phyloP scores from a whole-genome alignment of 2,888 invertebrate genomes.

The Agonopterix arenella region DNA sequence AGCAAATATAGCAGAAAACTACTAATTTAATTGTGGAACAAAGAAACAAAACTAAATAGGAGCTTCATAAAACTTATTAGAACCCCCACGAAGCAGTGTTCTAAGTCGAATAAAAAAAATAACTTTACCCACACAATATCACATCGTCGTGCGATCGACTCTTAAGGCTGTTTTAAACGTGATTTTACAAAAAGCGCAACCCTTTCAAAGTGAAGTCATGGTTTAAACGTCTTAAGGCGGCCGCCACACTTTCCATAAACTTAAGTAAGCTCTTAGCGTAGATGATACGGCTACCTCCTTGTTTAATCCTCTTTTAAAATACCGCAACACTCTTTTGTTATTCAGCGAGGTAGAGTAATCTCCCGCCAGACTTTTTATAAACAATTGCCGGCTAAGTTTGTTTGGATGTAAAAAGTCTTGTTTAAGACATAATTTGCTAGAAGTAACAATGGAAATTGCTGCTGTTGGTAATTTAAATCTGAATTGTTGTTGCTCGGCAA shows the following conservation, averaged over 20 bases:
- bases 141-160: slow-evolving; percentile 53
- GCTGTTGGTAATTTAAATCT: slow-evolving; percentile 18
- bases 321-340: slow-evolving; percentile 66
- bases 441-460: slow-evolving; percentile 11
- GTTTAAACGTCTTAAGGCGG: slow-evolving; percentile 58
- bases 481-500: slow-evolving; percentile 20
- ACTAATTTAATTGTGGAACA: slow-evolving; percentile 65
- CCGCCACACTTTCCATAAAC: slow-evolving; percentile 68
- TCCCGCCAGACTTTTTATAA: slow-evolving; percentile 50
- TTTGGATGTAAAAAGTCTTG: slow-evolving; percentile 35
- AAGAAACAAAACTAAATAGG: slow-evolving; percentile 49
- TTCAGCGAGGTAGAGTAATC: slow-evolving; percentile 58
- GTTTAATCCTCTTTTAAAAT: slow-evolving; percentile 64
- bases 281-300: slow-evolving; percentile 68
- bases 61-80: slow-evolving; percentile 52
- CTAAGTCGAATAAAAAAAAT: slow-evolving; percentile 44
- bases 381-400: slow-evolving; percentile 56
- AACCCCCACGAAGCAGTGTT: slow-evolving; percentile 62
- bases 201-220: slow-evolving; percentile 69
- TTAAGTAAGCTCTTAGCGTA: slow-evolving; percentile 66
- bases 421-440: slow-evolving; percentile 47
- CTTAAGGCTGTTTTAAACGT: slow-evolving; percentile 48
- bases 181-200: slow-evolving; percentile 72
- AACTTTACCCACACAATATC: slow-evolving; percentile 49
- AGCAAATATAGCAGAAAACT: slow-evolving; percentile 48